Percentiles rank a stretch among this genome's conserved stretches.
Evolutionary conservation across 2,797 vertebrate genomes (phyloP).

Genomic region (Kryptopterus vitreolus): DNA sequence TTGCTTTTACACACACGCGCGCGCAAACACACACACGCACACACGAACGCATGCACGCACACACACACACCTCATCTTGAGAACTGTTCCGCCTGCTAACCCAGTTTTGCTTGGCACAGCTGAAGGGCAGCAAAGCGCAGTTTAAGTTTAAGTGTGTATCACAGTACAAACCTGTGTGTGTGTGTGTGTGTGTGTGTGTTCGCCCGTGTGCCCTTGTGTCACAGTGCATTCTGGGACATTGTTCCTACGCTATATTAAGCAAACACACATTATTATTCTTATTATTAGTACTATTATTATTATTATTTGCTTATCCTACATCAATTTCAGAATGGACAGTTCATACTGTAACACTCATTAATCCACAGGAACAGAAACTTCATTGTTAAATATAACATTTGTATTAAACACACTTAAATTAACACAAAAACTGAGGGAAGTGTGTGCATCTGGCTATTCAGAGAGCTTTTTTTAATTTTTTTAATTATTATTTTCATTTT

Average conservation of each 20-base stretch:
- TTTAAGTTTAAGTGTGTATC: slow-evolving; percentile 4
- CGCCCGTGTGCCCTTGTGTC: background rate
- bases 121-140: slow-evolving; percentile 33
- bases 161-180: slow-evolving; percentile 10
- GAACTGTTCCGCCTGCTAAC: slow-evolving; percentile 37
- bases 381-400: background rate
- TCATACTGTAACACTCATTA: too few relatives aligned
- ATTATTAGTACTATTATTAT: too few relatives aligned
- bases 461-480: background rate
- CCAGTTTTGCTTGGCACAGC: slow-evolving; percentile 36
- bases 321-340: background rate
- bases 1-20: slow-evolving; percentile 30
- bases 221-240: slow-evolving; percentile 9
- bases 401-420: background rate
- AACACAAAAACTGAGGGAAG: background rate
- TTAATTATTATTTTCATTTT: too few relatives aligned
- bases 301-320: background rate
- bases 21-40: slow-evolving; percentile 25
- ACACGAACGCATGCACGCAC: slow-evolving; percentile 11
- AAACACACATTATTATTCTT: background rate
- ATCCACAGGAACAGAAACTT: background rate
- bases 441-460: background rate
- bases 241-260: background rate
- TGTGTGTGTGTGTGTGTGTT: slow-evolving; percentile 21
- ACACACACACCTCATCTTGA: slow-evolving; percentile 24